Evolutionary conservation across 53 echinoderm and acorn worm genomes (phyloP), one percentile per base, ranked within the genome.

Genomic region (Antedon mediterranea): DNA sequence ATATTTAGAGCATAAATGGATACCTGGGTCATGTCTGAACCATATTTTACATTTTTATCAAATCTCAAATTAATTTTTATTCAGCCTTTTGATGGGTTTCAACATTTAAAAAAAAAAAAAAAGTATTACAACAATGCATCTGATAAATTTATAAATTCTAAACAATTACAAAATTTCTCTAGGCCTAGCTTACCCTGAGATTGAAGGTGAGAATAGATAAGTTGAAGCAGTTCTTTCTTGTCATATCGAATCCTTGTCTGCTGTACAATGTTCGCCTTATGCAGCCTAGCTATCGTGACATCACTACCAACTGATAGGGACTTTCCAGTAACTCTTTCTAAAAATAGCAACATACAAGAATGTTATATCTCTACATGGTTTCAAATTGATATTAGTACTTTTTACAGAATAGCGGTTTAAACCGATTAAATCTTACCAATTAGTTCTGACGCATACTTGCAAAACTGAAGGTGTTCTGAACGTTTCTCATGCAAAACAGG

Each of bases 241-340:
- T 87, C 85, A 77, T 97, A 97, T 0, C 89, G 77, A 42, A 97
- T 97, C 79, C 79, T 97, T 43, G 97, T 97, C 70, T 97, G 97
- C 1, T 92, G 92, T 6, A 92, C 97, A 31, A 97, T 97, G 84
- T 92, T 97, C 31, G 89, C 89, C 71, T 91, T 97, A 76, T 97
- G 97, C 2, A 97, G 82, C 76, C 86, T 91, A n/a, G 97, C 87
- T 0, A 97, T 79, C 9, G 97, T 91, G 26, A 92, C 89, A 79
- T 97, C 97, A 43, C 86, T 78, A 70, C 97, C 88, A 0, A 97
- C 84, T 3, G 95, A 94, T 89, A 93, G 88, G 0, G 97, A 85
- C 82, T 97, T 97, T 26, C 97, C 97, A 11, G 97, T 97, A 13
- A 97, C 97, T 78, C 92, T 79, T 82, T 97, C 97, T 97, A 82